Evolutionary conservation across 1,140 invertebrate genomes (phyloP).

Genomic region (Drosophila sproati): DNA sequence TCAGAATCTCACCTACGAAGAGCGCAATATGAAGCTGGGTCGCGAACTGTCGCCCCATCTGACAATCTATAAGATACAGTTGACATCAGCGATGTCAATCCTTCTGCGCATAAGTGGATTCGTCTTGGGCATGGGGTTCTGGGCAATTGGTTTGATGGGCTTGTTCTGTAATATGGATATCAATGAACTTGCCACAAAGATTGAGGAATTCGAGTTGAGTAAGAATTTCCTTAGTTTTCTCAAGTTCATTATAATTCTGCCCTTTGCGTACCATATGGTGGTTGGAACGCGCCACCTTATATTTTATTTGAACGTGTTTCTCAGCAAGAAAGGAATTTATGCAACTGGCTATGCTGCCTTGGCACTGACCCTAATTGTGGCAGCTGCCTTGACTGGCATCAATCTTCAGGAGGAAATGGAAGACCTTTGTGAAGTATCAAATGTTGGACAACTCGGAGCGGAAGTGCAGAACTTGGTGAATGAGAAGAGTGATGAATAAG

Average conservation of each 20-base stretch:
- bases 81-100: slow-evolving; percentile 92
- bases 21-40: slow-evolving; percentile 88
- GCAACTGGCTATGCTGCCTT: slow-evolving; percentile 88
- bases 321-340: slow-evolving; percentile 89
- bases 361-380: slow-evolving; percentile 56
- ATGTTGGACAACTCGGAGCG: not conserved
- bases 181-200: slow-evolving; percentile 85
- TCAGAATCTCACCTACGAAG: slow-evolving; percentile 85
- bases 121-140: slow-evolving; percentile 85
- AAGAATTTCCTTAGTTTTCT: slow-evolving; percentile 82
- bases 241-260: slow-evolving; percentile 87
- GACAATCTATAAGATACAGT: slow-evolving; percentile 91
- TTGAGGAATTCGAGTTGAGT: slow-evolving; percentile 85
- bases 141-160: slow-evolving; percentile 85
- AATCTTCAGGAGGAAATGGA: not conserved
- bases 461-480: not conserved
- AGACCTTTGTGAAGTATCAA: no score
- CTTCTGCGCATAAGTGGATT: slow-evolving; percentile 91
- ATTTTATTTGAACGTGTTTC: slow-evolving; percentile 89
- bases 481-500: not conserved
- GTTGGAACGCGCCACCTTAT: slow-evolving; percentile 89
- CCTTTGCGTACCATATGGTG: slow-evolving; percentile 88
- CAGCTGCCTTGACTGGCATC: slow-evolving; percentile 19
- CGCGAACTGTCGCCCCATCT: slow-evolving; percentile 94
- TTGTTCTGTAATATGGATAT: slow-evolving; percentile 85